Base-by-base conservation (phyloP, 1,140 invertebrate species). In the Drosophila subobscura region DNA sequence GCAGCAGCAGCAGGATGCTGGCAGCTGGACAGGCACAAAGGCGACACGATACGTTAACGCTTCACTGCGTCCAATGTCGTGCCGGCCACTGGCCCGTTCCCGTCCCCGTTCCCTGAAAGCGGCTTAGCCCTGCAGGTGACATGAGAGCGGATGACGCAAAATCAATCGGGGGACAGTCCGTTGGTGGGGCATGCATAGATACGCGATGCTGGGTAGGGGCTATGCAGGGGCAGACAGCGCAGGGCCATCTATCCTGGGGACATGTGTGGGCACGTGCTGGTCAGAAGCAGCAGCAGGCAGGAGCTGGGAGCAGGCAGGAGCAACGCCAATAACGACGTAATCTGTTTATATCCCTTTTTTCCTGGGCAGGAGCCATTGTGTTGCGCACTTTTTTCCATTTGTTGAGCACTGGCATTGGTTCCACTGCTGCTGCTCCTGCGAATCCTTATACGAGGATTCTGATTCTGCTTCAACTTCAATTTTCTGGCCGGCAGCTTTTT, bases 251-350 rank as follows among this genome's bases (percentile, higher is more conserved):
- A 59, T 68, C 77, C 71, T 64, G 72, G 66, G 76, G 77, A 58
- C 67, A 68, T 85, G 81, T 85, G 81, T 85, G 81, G 81, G 73
- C 81, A 86, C 81, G 80, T 85, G 77, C 80, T 86, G 81, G 81
- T 86, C 83, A 60, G 14, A n/a, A 54, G 59, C 7, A 41, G 41
- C 25, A 49, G 59, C 20, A 46, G 41, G 2, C 29, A 33, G 29
- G 29, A 7, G 16, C 16, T 20, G 8, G 29, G 29, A 33, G 29
- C 29, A 33, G 33, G 27, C 55, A 72, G 29, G 5, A 72, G 68
- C 58, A 88, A 78, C 77, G 85, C 77, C 81, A 86, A 86, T 86
- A 86, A 86, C 81, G 83, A 86, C 81, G 81, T 86, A 86, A 86
- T 86, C 84, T 86, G 83, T 86, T 86, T 86, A 88, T 86, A 86